Evolutionary conservation across 2,888 invertebrate species (phyloP).

Genomic region (Lagria hirta): DNA sequence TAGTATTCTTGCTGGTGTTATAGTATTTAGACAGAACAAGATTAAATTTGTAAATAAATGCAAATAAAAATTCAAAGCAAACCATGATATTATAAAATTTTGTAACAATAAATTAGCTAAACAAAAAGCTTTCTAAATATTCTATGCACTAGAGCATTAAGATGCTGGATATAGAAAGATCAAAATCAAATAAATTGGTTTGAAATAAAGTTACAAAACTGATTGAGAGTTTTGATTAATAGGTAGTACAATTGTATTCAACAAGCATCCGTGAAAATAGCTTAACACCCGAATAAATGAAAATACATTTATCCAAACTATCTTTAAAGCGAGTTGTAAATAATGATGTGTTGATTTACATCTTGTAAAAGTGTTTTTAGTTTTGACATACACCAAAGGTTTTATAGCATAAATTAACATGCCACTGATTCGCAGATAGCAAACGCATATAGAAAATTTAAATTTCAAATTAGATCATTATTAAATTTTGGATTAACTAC

Average conservation of each 20-base stretch:
- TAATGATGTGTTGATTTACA: conserved; percentile 42
- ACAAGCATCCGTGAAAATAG: conserved; percentile 43
- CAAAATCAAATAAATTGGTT: conserved; percentile 26
- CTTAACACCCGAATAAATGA: conserved; percentile 44
- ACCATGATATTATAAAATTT: no score
- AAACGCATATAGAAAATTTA: conserved; percentile 11
- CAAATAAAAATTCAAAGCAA: no score
- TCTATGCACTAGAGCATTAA: conserved; percentile 17
- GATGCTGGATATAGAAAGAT: conserved; percentile 16
- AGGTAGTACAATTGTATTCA: conserved; percentile 40
- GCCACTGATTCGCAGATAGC: conserved; percentile 18
- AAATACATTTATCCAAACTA: conserved; percentile 33
- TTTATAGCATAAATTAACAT: conserved; percentile 24
- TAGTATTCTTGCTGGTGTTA: no score
- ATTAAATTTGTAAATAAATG: no score
- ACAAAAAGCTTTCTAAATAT: no score
- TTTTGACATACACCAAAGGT: conserved; percentile 26
- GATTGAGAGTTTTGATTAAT: conserved; percentile 37
- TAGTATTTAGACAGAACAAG: no score
- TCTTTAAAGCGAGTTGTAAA: conserved; percentile 39
- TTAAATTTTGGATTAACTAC: conserved; percentile 7
- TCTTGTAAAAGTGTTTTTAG: conserved; percentile 31
- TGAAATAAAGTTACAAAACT: conserved; percentile 15
- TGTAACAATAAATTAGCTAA: no score
- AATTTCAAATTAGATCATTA: conserved; percentile 19